phyloP scores from a whole-genome alignment of 1,140 invertebrate species.

The Pachypeltis micranthus region DNA sequence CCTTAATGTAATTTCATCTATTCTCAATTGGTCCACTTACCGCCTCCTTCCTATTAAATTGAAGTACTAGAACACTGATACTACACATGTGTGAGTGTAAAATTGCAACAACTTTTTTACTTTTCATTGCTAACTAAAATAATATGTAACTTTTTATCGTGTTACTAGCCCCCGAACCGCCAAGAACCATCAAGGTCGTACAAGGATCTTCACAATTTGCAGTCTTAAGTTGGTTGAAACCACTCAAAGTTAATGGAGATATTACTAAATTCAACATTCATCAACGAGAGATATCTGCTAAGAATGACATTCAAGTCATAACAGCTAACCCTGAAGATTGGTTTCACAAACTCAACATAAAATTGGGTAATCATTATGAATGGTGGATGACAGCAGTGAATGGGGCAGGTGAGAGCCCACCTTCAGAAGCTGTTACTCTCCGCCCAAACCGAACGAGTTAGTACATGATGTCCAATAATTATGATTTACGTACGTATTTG shows the following conservation, averaged over 20 bases:
- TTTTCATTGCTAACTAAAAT: neutral
- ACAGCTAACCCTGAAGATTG: constrained; percentile 20
- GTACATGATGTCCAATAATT: too few relatives aligned
- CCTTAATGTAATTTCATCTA: too few relatives aligned
- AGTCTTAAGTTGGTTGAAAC: constrained; percentile 72
- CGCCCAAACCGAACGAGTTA: neutral
- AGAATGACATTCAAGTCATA: neutral
- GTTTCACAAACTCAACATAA: constrained; percentile 32
- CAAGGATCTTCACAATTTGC: constrained; percentile 62
- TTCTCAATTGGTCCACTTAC: too few relatives aligned
- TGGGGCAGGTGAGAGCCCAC: neutral
- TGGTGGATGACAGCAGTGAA: constrained; percentile 37
- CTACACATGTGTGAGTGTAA: too few relatives aligned
- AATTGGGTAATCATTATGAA: constrained; percentile 32
- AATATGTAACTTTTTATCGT: neutral
- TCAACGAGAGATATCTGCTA: constrained; percentile 18
- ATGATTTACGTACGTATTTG: too few relatives aligned
- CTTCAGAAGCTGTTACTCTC: neutral
- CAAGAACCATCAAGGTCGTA: constrained; percentile 64
- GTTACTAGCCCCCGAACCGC: constrained; percentile 59
- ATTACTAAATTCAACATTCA: constrained; percentile 73
- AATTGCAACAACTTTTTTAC: too few relatives aligned
- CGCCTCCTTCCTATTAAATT: too few relatives aligned
- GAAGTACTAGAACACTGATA: too few relatives aligned
- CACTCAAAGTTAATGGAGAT: constrained; percentile 61